Conservation (phyloP, 2,797 vertebrate genomes). For the Hybognathus amarus region DNA sequence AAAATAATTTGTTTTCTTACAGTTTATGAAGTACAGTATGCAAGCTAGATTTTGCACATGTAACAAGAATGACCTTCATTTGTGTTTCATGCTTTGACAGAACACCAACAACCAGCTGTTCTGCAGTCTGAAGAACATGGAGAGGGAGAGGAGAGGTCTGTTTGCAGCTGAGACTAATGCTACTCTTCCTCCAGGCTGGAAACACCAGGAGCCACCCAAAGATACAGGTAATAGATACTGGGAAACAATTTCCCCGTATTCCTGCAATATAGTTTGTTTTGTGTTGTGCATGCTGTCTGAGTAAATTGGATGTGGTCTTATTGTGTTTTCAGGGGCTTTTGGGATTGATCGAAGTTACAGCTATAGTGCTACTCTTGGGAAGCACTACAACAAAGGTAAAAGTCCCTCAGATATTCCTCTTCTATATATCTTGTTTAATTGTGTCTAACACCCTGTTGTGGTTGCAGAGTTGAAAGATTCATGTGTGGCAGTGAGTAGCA, state of each 20-base stretch:
- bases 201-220: constrained; percentile 77
- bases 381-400: constrained; percentile 83
- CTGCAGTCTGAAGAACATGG: constrained; percentile 78
- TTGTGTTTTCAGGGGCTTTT: constrained; percentile 77
- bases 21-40: background rate
- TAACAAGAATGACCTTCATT: background rate
- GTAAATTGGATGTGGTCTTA: constrained; percentile 15
- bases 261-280: background rate
- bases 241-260: background rate
- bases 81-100: constrained; percentile 67
- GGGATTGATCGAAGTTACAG: constrained; percentile 86
- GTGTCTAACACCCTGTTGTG: background rate
- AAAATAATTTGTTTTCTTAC: background rate
- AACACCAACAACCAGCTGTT: constrained; percentile 84
- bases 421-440: background rate
- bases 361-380: constrained; percentile 81
- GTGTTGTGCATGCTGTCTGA: background rate
- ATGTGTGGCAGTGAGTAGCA: constrained; percentile 74
- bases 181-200: constrained; percentile 91
- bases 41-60: background rate
- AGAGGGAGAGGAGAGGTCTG: constrained; percentile 77
- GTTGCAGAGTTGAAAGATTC: constrained; percentile 78
- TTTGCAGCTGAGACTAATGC: constrained; percentile 82
- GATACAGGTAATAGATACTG: constrained; percentile 72
- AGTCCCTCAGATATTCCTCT: background rate